Percentiles rank a stretch among this genome's conserved stretches.
Evolutionary conservation across 2,113 vertebrate genomes (phyloP).

Genomic region (Pelvicachromis taeniatus): DNA sequence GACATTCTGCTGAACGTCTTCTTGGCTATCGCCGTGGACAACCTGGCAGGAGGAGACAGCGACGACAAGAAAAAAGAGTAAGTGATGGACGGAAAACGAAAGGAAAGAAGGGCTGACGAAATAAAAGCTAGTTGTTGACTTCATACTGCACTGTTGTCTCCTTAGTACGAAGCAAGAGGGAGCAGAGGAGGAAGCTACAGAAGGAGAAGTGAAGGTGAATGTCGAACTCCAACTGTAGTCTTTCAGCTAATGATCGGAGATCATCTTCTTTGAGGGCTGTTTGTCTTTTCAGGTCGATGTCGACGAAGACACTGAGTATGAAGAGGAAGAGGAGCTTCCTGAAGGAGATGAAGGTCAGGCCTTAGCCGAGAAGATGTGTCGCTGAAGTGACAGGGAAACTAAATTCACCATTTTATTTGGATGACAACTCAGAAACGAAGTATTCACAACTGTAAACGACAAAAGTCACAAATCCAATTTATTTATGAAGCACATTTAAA

Average conservation of each 20-base stretch:
- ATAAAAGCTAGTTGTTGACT: neutral
- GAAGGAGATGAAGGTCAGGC: conserved; percentile 61
- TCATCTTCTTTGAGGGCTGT: neutral
- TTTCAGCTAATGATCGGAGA: neutral
- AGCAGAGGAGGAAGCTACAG: conserved; percentile 4
- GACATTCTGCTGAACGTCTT: conserved; percentile 78
- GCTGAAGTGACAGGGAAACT: neutral
- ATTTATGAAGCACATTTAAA: too few relatives aligned
- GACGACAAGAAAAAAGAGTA: conserved; percentile 70
- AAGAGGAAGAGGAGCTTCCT: conserved; percentile 67
- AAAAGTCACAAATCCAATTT: too few relatives aligned
- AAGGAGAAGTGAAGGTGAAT: conserved; percentile 40
- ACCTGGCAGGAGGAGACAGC: conserved; percentile 70
- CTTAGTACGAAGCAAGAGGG: conserved; percentile 46
- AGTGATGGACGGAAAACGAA: conserved; percentile 3
- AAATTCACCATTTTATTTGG: neutral
- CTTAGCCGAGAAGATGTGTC: neutral
- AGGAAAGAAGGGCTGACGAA: neutral
- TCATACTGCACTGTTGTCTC: neutral
- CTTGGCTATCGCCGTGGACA: conserved; percentile 78
- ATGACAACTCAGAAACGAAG: neutral
- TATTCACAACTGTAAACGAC: neutral
- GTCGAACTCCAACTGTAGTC: accelerated
- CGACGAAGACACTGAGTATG: conserved; percentile 72
- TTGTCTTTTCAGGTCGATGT: conserved; percentile 62